A percentile compares a stretch with the other conserved stretches of the same genome.
Conservation (phyloP, 2,113 vertebrate genomes). For the Candoia aspera region DNA sequence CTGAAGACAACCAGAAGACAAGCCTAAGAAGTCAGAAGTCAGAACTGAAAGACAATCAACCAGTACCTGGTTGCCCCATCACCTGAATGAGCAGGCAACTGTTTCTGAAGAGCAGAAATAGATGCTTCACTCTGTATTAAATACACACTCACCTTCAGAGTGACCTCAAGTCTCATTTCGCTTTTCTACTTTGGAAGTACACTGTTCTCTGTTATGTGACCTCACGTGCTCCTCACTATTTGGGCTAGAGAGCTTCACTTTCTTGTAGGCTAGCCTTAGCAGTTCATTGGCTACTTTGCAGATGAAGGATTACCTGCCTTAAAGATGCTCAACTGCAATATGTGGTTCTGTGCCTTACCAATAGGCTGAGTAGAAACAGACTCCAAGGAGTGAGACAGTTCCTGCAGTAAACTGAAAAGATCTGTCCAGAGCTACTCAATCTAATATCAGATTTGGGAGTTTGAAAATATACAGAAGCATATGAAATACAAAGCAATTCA, state of each 20-base stretch:
- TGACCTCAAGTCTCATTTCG: background rate
- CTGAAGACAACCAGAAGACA: background rate
- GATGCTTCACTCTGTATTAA: background rate
- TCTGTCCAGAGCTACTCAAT: no score
- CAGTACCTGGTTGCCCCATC: background rate
- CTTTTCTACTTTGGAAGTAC: background rate
- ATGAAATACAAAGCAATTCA: background rate
- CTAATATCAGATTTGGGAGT: no score
- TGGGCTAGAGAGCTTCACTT: background rate
- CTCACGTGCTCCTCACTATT: background rate
- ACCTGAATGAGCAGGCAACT: background rate
- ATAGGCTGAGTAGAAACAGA: no score
- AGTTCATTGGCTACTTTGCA: background rate
- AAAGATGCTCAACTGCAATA: no score
- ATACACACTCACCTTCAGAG: background rate
- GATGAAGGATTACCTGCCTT: background rate
- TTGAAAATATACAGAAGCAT: no score
- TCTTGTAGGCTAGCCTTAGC: background rate
- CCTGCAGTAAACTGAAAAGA: no score
- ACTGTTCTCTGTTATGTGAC: background rate
- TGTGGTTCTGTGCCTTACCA: no score
- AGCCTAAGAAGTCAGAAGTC: background rate
- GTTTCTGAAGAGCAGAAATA: background rate
- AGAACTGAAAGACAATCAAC: no score
- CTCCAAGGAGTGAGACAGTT: no score